Evolutionary conservation across 2,888 invertebrate species (phyloP), one percentile per base, ranked within the genome.

Genomic region (Cataglyphis cursor): DNA sequence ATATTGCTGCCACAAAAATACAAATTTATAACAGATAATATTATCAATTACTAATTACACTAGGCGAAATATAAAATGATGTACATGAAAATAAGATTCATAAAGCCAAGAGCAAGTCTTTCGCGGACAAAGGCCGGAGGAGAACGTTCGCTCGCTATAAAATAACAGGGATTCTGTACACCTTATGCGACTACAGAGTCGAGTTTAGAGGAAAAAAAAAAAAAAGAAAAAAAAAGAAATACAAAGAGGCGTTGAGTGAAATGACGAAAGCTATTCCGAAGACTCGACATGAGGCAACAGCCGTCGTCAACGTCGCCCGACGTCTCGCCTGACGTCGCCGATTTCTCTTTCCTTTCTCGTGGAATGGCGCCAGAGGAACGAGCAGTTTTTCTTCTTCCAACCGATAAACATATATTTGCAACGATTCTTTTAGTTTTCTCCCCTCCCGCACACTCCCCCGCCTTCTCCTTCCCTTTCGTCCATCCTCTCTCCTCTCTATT

Each of bases 391-490:
- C 85, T 88, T 87, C 81, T 59, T 59, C 44, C 81, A 72, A 86
- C 88, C 87, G 75, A 90, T 90, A 89, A 89, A 90, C 90, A 88
- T 90, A 51, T 51, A 88, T 88, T 73, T 82, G 57, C 21, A 61
- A 72, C 38, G 62, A 81, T 70, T 72, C 65, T 64, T 82, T 72
- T 15, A 51, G 48, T 18, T 51, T n/a, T 48, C n/a, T 48, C 38
- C 21, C 21, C 66, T 78, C 54, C 70, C 31, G 21, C 70, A 15
- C 21, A 15, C 21, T 21, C 24, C 51, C 54, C 54, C 18, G 31
- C 41, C 21, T 28, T 64, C 38, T 61, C 35, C 44, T 54, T 31
- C 24, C 24, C 6, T 24, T 72, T 31, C 24, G n/a, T 44, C n/a
- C 38, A 44, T 54, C 24, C 61, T 59, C 31, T 31, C 61, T 59